phyloP scores from a whole-genome alignment of 2,888 invertebrate species.

The Conchocele bisecta region DNA sequence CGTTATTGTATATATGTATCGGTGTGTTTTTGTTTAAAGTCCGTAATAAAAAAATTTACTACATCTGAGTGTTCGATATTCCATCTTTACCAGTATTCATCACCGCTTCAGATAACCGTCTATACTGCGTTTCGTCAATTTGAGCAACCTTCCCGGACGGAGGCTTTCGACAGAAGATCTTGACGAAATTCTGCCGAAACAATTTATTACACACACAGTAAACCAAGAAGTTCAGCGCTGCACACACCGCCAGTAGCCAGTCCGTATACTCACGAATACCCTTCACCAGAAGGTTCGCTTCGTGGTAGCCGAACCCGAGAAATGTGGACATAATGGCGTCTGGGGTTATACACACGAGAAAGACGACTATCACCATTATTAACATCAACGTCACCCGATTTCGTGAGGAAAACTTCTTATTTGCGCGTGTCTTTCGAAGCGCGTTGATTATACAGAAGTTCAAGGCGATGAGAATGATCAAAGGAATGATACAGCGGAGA shows the following conservation, averaged over 20 bases:
- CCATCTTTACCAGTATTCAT: too few relatives aligned
- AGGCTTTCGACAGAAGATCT: slow-evolving; percentile 39
- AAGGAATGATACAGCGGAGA: slow-evolving; percentile 71
- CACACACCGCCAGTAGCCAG: slow-evolving; percentile 73
- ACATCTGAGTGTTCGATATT: too few relatives aligned
- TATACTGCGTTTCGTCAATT: slow-evolving; percentile 63
- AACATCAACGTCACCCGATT: slow-evolving; percentile 78
- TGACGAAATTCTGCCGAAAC: slow-evolving; percentile 70
- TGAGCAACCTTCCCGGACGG: slow-evolving; percentile 19
- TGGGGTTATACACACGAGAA: slow-evolving; percentile 76
- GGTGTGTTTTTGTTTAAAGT: too few relatives aligned
- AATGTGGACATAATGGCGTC: slow-evolving; percentile 78
- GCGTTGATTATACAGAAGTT: slow-evolving; percentile 71
- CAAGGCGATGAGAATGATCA: slow-evolving; percentile 66
- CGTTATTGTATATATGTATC: too few relatives aligned
- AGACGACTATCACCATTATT: slow-evolving; percentile 77
- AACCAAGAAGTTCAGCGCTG: slow-evolving; percentile 76
- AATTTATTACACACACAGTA: slow-evolving; percentile 75
- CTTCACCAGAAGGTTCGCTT: slow-evolving; percentile 68
- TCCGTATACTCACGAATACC: slow-evolving; percentile 78
- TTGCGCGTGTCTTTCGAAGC: slow-evolving; percentile 62
- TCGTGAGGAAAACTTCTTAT: slow-evolving; percentile 37
- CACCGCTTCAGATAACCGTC: slow-evolving; percentile 55
- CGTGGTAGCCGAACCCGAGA: slow-evolving; percentile 75
- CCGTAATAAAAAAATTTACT: too few relatives aligned